Percentiles rank a stretch among this genome's conserved stretches.
Conservation (phyloP, 2,888 invertebrate genomes). For the Baronia brevicornis region DNA sequence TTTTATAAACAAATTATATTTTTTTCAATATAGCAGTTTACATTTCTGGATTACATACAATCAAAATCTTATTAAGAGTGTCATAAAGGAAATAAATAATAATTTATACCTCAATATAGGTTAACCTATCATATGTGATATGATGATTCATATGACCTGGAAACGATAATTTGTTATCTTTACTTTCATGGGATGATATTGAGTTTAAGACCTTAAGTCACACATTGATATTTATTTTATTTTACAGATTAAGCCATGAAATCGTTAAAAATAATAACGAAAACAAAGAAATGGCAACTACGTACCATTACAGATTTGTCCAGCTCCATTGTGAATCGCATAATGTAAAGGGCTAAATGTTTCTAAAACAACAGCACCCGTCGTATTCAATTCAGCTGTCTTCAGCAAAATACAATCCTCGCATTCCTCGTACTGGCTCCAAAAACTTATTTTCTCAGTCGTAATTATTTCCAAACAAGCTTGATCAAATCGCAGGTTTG, state of each 20-base stretch:
- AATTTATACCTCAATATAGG: slow-evolving; percentile 10
- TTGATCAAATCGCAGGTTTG: slow-evolving; percentile 50
- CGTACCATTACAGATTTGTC: slow-evolving; percentile 56
- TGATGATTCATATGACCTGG: slow-evolving; percentile 23
- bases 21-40: slow-evolving; percentile 3
- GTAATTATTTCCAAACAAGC: slow-evolving; percentile 62
- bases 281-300: slow-evolving; percentile 13
- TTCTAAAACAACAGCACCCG: slow-evolving; percentile 36
- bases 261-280: not conserved
- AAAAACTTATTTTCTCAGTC: slow-evolving; percentile 41
- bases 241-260: too few relatives aligned
- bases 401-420: slow-evolving; percentile 49
- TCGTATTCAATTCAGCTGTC: slow-evolving; percentile 28
- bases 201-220: too few relatives aligned
- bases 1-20: not conserved
- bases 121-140: slow-evolving; percentile 8
- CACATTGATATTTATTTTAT: too few relatives aligned
- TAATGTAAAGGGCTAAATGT: slow-evolving; percentile 55
- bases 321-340: slow-evolving; percentile 34
- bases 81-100: slow-evolving; percentile 10
- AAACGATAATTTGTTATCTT: slow-evolving; percentile 1
- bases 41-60: too few relatives aligned
- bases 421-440: slow-evolving; percentile 65
- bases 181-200: too few relatives aligned
- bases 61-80: too few relatives aligned